Evolutionary conservation across 2,797 vertebrate species (phyloP).

Genomic region (Rhynchotus rufescens): DNA sequence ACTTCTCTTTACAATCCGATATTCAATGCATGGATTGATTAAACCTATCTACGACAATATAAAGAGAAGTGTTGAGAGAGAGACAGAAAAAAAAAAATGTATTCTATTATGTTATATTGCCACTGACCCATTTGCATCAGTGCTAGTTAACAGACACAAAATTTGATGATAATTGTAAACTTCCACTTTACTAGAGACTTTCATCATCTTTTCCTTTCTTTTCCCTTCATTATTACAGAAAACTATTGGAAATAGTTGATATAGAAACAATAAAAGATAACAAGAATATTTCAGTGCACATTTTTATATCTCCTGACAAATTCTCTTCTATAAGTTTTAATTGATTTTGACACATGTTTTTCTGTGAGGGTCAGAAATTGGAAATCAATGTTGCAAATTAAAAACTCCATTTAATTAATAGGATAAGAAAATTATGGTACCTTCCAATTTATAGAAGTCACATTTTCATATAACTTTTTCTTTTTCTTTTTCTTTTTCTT

Average conservation of each 20-base stretch:
- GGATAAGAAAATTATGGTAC: background rate
- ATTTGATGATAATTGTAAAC: background rate
- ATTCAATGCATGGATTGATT: background rate
- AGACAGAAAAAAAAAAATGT: background rate
- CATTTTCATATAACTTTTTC: background rate
- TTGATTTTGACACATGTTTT: background rate
- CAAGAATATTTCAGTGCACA: background rate
- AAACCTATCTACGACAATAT: background rate
- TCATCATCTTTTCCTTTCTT: background rate
- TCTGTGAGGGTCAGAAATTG: background rate
- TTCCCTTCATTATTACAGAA: background rate
- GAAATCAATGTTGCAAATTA: background rate
- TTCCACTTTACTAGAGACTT: background rate
- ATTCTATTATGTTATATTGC: background rate
- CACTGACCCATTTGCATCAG: background rate
- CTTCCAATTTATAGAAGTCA: background rate
- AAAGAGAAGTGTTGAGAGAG: background rate
- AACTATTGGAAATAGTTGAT: background rate
- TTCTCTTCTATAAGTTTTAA: background rate
- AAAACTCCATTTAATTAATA: background rate
- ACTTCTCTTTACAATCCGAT: background rate
- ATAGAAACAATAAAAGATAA: background rate
- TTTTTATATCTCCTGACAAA: background rate
- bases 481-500: background rate
- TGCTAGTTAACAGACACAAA: too few species aligned